phyloP scores from a whole-genome alignment of 2,113 vertebrate species.

The Dasyurus viverrinus region DNA sequence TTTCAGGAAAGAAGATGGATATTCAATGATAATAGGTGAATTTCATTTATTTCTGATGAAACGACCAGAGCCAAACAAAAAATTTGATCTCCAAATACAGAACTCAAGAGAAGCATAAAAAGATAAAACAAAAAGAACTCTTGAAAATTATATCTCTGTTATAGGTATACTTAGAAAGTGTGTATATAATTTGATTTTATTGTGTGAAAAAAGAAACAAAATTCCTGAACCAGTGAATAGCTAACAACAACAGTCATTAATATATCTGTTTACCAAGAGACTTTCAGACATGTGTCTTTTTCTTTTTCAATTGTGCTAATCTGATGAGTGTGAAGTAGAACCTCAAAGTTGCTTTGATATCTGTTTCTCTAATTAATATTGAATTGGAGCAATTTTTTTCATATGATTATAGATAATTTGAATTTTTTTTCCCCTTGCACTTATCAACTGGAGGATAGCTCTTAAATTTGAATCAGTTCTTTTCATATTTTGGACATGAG shows the following conservation, averaged over 20 bases:
- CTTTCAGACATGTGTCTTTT: background rate
- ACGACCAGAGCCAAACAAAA: too few species aligned
- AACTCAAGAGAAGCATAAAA: too few species aligned
- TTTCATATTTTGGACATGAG: background rate
- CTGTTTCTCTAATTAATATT: background rate
- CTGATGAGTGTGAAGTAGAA: background rate
- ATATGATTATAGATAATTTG: background rate
- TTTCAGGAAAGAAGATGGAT: too few species aligned
- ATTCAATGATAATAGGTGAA: too few species aligned
- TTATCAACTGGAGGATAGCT: background rate
- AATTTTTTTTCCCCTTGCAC: background rate
- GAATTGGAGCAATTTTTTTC: background rate
- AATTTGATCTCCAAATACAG: too few species aligned
- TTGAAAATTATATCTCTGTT: too few species aligned
- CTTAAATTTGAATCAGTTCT: background rate
- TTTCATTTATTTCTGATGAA: too few species aligned
- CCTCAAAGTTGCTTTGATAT: background rate
- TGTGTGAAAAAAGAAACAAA: too few species aligned
- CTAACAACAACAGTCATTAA: background rate
- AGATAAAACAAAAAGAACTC: too few species aligned
- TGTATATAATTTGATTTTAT: too few species aligned
- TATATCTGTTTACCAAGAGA: background rate
- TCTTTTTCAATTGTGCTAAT: background rate
- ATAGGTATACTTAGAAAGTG: too few species aligned
- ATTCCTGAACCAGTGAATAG: background rate